Percentiles rank a stretch among this genome's conserved stretches.
phyloP scores from a whole-genome alignment of 1,140 invertebrate genomes.

The Leguminivora glycinivorella region DNA sequence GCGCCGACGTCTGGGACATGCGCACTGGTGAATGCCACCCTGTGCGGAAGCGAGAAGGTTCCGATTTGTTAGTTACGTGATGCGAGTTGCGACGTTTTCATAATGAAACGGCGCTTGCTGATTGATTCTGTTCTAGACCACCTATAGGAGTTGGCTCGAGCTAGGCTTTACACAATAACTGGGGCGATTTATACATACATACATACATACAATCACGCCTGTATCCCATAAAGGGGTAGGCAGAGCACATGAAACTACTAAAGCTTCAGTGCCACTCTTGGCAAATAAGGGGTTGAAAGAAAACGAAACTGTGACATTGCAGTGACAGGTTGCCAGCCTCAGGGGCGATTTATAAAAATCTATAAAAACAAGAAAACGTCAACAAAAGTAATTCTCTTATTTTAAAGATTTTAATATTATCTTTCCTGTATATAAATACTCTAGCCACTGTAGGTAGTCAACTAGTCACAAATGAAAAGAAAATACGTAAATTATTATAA shows the following conservation, averaged over 20 bases:
- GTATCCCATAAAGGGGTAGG: too few relatives aligned
- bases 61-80: neutral
- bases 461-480: too few relatives aligned
- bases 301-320: too few relatives aligned
- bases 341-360: neutral
- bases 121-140: conserved; percentile 28
- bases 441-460: too few relatives aligned
- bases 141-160: conserved; percentile 2
- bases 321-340: too few relatives aligned
- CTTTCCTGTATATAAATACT: too few relatives aligned
- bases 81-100: neutral
- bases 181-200: too few relatives aligned
- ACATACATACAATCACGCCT: too few relatives aligned
- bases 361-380: neutral
- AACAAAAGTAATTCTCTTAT: neutral
- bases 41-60: conserved; percentile 33
- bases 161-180: conserved; percentile 1
- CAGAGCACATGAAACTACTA: too few relatives aligned
- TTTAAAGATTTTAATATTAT: neutral
- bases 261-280: too few relatives aligned
- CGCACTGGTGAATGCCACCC: conserved; percentile 50
- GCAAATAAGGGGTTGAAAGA: too few relatives aligned
- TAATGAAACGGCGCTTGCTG: neutral
- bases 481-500: too few relatives aligned
- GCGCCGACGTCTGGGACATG: conserved; percentile 54